phyloP scores from a whole-genome alignment of 23 tunicate genomes.

The Diplosoma virens region DNA sequence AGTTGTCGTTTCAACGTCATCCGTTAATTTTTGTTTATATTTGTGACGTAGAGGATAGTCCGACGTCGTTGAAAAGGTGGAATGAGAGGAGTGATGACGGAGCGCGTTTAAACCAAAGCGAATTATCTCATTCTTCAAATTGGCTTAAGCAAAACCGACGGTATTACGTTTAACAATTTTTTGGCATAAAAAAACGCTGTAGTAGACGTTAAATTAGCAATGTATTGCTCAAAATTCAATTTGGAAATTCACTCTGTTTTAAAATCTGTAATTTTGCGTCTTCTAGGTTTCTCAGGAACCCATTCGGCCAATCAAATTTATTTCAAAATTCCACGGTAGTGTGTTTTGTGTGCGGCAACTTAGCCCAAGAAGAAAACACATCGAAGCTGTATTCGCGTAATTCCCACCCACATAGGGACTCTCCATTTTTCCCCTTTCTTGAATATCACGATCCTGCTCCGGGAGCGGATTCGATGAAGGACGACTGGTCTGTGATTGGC shows the following conservation, averaged over 20 bases:
- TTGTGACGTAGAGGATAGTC: too few relatives aligned
- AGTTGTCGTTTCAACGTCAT: too few relatives aligned
- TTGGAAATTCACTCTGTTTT: too few relatives aligned
- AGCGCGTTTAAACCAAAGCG: too few relatives aligned
- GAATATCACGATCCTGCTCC: conserved; percentile 99
- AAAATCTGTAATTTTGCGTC: too few relatives aligned
- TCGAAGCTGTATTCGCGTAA: conserved; percentile 49
- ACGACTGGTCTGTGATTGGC: conserved; percentile 80
- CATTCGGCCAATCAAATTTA: conserved; percentile 4
- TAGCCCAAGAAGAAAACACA: conserved; percentile 47
- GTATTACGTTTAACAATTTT: too few relatives aligned
- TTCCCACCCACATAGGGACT: conserved; percentile 29
- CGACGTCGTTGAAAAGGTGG: too few relatives aligned
- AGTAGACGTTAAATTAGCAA: too few relatives aligned
- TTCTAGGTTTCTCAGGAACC: conserved; percentile 8
- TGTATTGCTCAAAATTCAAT: too few relatives aligned
- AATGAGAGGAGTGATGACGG: too few relatives aligned
- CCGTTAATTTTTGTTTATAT: too few relatives aligned
- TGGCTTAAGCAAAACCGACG: neutral
- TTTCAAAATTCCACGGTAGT: conserved; percentile 31
- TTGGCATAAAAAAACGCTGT: too few relatives aligned
- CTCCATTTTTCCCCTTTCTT: conserved; percentile 89
- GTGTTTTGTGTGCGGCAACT: conserved; percentile 95
- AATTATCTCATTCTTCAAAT: neutral
- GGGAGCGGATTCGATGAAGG: conserved; percentile 86